Percentiles rank a stretch among this genome's conserved stretches.
Evolutionary conservation across 2,113 vertebrate genomes (phyloP).

Genomic region (Solea solea): DNA sequence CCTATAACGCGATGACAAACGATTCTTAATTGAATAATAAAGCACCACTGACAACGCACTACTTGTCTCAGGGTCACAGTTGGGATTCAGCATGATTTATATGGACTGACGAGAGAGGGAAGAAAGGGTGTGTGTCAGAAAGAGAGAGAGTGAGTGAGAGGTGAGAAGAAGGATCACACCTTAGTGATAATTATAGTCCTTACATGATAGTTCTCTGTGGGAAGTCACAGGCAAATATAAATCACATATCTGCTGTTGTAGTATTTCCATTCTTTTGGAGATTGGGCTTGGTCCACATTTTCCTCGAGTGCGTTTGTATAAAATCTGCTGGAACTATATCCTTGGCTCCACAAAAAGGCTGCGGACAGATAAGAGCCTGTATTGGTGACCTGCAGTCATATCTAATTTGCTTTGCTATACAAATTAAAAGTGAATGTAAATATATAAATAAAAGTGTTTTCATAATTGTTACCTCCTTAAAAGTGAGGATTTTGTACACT

Average conservation of each 20-base stretch:
- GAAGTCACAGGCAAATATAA: not conserved
- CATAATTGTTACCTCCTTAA: no score
- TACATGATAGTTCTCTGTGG: not conserved
- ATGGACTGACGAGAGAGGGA: not conserved
- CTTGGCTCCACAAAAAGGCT: no score
- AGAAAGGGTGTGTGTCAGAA: not conserved
- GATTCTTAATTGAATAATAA: not conserved
- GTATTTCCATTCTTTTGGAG: not conserved
- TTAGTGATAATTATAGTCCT: not conserved
- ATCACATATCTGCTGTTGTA: not conserved
- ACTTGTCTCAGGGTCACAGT: not conserved
- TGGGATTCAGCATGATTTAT: not conserved
- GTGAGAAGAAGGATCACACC: not conserved
- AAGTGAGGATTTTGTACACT: not conserved
- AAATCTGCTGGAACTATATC: no score
- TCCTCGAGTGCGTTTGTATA: not conserved
- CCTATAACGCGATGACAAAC: not conserved
- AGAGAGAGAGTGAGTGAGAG: not conserved
- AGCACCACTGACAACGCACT: not conserved
- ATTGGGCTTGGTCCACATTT: not conserved
- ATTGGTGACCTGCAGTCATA: not conserved
- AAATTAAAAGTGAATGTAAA: no score
- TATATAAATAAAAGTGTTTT: not conserved
- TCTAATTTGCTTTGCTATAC: not conserved
- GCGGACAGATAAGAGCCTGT: not conserved